Evolutionary conservation across 2,888 invertebrate species (phyloP).

Genomic region (Sympetrum striolatum): DNA sequence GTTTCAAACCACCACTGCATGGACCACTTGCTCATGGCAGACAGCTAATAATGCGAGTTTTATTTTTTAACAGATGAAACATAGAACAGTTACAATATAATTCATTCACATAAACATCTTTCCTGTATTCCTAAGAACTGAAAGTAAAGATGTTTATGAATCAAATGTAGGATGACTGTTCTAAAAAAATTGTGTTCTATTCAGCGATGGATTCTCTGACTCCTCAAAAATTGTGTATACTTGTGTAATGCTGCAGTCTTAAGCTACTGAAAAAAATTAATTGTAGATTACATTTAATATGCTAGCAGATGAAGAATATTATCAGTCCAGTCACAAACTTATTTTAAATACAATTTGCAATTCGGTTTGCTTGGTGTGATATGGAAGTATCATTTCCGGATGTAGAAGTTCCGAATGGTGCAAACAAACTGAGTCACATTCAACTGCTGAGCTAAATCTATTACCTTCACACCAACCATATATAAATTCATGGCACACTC

Average conservation of each 20-base stretch:
- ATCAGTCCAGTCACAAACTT: too few relatives aligned
- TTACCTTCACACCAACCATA: slow-evolving; percentile 88
- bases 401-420: slow-evolving; percentile 65
- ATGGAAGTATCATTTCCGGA: slow-evolving; percentile 57
- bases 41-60: slow-evolving; percentile 61
- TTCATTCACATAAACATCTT: too few relatives aligned
- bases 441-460: slow-evolving; percentile 75
- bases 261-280: neutral
- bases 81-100: too few relatives aligned
- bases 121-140: too few relatives aligned
- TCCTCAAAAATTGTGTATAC: too few relatives aligned
- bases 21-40: slow-evolving; percentile 69
- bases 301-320: too few relatives aligned
- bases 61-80: neutral
- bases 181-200: too few relatives aligned
- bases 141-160: too few relatives aligned
- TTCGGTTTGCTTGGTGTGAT: slow-evolving; percentile 53
- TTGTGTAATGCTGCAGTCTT: neutral
- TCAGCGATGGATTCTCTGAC: too few relatives aligned
- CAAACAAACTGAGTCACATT: slow-evolving; percentile 77
- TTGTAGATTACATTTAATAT: too few relatives aligned
- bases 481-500: slow-evolving; percentile 72
- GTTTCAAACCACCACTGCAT: slow-evolving; percentile 64
- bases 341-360: too few relatives aligned
- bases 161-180: too few relatives aligned